Base-by-base conservation (phyloP, 2,113 vertebrate genomes). In the Illadopsis cleaveri region DNA sequence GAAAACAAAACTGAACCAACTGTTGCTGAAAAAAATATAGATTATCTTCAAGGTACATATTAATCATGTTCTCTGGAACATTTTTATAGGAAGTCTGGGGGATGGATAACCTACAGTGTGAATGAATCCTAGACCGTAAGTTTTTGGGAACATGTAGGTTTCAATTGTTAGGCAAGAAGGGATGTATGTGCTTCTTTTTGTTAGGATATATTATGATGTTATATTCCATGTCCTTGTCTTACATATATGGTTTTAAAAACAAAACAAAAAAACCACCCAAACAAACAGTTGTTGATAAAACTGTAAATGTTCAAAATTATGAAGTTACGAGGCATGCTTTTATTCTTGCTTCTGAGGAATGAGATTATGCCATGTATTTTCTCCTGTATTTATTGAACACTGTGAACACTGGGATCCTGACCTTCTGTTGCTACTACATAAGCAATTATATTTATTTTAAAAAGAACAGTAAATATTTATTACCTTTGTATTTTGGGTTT, bases 61-160 rank as follows among this genome's bases (percentile, higher is more conserved):
- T 22, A 78, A 3, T 8, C 28, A 9, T 33, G 38, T 66, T 79
- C 11, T 76, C 37, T 48, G 24, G 42, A 79, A 54, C 16, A 56
- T 38, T 24, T 89, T 72, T 35, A 19, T 17, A 2, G 56, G 45
- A 81, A 42, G 15, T 18, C 21, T 69, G 19, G 4, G 8, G 25
- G 12, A 70, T 37, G 22, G 24, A 69, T 2, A 7, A 60, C 15
- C n/a, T 42, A 38, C 11, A 10, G 18, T 35, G 11, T 61, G 38
- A 71, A 48, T 0, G 3, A 53, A 17, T 9, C 50, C 20, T 76
- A 53, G 25, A 40, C 1, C 21, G 2, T 60, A 71, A n/a, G 2
- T 33, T 86, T 86, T 65, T 54, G 11, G 30, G 45, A 81, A n/a
- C 3, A 4, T 37, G 5, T 12, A 21, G 7, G 5, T 71, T 89